Conservation (phyloP, 2,888 invertebrate species). For the Macrophya alboannulata region DNA sequence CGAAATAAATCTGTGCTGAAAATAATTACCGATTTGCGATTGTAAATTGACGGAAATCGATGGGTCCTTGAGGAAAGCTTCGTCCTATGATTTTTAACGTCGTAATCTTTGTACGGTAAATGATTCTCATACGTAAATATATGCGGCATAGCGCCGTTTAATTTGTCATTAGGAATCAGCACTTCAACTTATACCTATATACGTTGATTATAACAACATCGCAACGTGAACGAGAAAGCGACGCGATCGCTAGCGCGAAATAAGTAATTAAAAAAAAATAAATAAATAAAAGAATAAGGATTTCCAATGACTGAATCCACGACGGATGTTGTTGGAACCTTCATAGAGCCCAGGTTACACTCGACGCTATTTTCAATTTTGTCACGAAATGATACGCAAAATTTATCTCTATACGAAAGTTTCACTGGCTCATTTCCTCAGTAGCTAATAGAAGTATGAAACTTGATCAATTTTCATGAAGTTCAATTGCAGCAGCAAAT, state of each 20-base stretch:
- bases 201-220: neutral
- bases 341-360: constrained; percentile 11
- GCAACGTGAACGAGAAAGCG: constrained; percentile 43
- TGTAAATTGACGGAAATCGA: constrained; percentile 7
- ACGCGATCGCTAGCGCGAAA: constrained; percentile 47
- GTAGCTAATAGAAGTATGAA: neutral
- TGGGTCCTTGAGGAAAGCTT: neutral
- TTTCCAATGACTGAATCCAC: constrained; percentile 69
- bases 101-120: neutral
- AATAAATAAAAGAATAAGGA: constrained; percentile 62
- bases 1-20: neutral
- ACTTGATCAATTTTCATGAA: neutral
- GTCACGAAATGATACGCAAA: neutral
- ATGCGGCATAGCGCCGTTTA: neutral
- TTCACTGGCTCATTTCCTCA: neutral
- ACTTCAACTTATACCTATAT: neutral
- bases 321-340: constrained; percentile 68
- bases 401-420: neutral
- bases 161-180: constrained; percentile 4
- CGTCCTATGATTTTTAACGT: neutral
- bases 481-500: neutral
- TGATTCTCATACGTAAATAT: neutral
- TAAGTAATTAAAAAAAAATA: constrained; percentile 49
- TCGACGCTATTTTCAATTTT: neutral
- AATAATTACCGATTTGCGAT: constrained; percentile 6